phyloP scores from a whole-genome alignment of 2,888 invertebrate genomes.

The Drosophila hamatofila region DNA sequence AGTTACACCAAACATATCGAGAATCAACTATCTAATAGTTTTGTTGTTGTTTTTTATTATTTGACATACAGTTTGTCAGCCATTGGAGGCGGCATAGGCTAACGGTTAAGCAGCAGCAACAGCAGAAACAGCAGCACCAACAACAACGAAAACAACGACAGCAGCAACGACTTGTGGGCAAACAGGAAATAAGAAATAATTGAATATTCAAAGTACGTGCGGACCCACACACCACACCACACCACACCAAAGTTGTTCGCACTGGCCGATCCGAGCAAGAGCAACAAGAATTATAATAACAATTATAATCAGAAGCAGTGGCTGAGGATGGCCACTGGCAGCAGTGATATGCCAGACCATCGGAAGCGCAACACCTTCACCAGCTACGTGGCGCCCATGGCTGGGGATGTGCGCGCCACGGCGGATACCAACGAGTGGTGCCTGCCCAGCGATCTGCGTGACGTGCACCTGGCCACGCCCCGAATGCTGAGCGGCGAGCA shows the following conservation, averaged over 20 bases:
- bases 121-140: neutral
- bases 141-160: constrained; percentile 6
- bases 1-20: neutral
- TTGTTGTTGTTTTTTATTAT: constrained; percentile 33
- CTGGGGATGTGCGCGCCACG: constrained; percentile 68
- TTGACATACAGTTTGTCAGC: constrained; percentile 25
- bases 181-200: constrained; percentile 71
- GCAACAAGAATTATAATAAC: constrained; percentile 1
- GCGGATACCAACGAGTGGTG: constrained; percentile 79
- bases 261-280: constrained; percentile 13
- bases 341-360: constrained; percentile 67
- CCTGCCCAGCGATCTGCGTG: constrained; percentile 78
- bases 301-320: constrained; percentile 12
- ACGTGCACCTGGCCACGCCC: constrained; percentile 78
- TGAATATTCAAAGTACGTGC: constrained; percentile 68
- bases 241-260: constrained; percentile 3
- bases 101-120: constrained; percentile 24
- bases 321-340: constrained; percentile 63
- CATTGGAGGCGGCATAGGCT: constrained; percentile 42
- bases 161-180: constrained; percentile 13
- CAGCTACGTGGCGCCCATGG: constrained; percentile 82
- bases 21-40: constrained; percentile 15
- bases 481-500: constrained; percentile 87
- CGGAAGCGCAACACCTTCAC: constrained; percentile 82
- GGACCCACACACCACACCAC: constrained; percentile 11